Conservation (phyloP, 2,888 invertebrate species). For the Drosophila pseudotakahashii region DNA sequence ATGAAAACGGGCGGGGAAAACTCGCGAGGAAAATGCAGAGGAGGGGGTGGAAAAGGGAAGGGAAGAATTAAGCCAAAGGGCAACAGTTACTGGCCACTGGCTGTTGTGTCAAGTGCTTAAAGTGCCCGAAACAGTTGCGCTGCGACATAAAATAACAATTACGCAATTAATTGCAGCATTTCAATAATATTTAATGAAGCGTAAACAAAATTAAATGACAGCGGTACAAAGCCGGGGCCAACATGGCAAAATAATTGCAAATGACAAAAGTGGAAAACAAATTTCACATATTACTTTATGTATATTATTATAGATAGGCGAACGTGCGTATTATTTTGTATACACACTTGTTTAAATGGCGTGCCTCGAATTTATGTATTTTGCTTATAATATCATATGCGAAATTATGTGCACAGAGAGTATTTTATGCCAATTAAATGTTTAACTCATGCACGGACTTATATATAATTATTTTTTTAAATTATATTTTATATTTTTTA, state of each 20-base stretch:
- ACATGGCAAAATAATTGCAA: constrained; percentile 69
- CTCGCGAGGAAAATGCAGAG: constrained; percentile 12
- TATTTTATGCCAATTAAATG: constrained; percentile 4
- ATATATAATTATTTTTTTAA: too few species aligned
- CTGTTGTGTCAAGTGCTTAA: constrained; percentile 68
- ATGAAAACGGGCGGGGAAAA: constrained; percentile 17
- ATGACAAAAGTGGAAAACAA: constrained; percentile 50
- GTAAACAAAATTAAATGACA: constrained; percentile 76
- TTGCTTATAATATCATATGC: constrained; percentile 17
- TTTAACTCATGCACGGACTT: background rate
- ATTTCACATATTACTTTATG: constrained; percentile 37
- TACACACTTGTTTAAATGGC: constrained; percentile 26
- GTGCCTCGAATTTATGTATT: constrained; percentile 26
- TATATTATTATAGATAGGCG: constrained; percentile 21
- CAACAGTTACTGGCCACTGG: constrained; percentile 42
- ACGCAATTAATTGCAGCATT: constrained; percentile 79
- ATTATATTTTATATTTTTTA: too few species aligned
- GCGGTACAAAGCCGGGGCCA: constrained; percentile 45
- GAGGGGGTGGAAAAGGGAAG: background rate
- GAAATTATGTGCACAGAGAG: constrained; percentile 16
- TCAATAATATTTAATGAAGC: constrained; percentile 80
- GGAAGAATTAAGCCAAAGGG: constrained; percentile 36
- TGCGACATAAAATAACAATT: constrained; percentile 77
- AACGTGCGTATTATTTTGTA: constrained; percentile 26
- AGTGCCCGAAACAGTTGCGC: constrained; percentile 54